These are phyloP conservation scores for Steatornis caripensis DNA, from an alignment of 2,113 vertebrate genomes.

Conservation along the genomic window DNA sequence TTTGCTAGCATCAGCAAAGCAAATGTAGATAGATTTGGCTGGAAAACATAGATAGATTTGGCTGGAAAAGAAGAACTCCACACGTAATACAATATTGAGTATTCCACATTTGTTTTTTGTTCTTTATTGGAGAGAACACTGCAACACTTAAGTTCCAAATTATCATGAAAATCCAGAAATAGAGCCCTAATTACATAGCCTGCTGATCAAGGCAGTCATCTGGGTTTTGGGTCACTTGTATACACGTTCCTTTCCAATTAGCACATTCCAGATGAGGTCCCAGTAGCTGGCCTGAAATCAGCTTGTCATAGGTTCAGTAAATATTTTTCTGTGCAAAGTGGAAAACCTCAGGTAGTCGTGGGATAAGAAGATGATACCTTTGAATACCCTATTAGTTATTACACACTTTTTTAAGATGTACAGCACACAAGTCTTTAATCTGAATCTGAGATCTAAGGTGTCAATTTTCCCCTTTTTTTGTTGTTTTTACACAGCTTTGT, in stretches of 20 bases:
- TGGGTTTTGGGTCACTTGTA: slow-evolving; percentile 34
- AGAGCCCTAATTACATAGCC: slow-evolving; percentile 24
- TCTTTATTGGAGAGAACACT: not conserved
- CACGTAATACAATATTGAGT: not conserved
- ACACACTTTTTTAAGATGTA: not conserved
- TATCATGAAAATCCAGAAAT: not conserved
- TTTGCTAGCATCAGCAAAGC: not conserved
- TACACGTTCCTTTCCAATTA: slow-evolving; percentile 47
- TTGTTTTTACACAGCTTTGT: not conserved
- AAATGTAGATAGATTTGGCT: not conserved
- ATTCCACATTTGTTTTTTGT: not conserved
- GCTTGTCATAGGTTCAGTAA: not conserved
- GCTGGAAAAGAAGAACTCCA: not conserved
- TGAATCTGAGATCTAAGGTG: not conserved
- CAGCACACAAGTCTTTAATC: not conserved
- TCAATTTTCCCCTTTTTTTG: not conserved
- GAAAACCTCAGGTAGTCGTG: not conserved
- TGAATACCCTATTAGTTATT: not conserved
- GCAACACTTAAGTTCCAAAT: not conserved
- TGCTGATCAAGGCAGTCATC: slow-evolving; percentile 49
- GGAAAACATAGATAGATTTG: not conserved
- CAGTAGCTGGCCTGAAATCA: slow-evolving; percentile 12
- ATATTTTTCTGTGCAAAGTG: slow-evolving; percentile 6
- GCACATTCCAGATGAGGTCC: slow-evolving; percentile 48
- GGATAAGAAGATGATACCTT: not conserved